A percentile compares a stretch with the other conserved stretches of the same genome.
These are phyloP conservation scores for Argyra leucocephala DNA, from an alignment of 2,888 invertebrate species.

Conservation along the genomic window DNA sequence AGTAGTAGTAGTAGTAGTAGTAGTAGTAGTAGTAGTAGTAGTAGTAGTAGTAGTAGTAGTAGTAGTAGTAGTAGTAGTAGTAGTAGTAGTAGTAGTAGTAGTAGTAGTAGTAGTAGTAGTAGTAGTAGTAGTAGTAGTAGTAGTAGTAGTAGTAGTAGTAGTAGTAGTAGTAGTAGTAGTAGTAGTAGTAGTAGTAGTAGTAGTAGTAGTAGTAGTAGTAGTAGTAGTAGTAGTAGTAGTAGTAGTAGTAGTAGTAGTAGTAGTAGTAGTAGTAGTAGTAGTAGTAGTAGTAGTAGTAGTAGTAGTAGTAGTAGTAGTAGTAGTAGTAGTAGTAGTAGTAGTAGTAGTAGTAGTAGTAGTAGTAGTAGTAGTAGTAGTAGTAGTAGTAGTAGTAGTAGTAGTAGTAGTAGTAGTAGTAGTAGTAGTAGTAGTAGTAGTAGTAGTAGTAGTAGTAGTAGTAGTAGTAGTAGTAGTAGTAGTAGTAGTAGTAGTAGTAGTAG, in stretches of 20 bases:
- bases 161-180: not conserved
- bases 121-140: no score
- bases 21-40: not conserved
- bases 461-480: constrained; percentile 13
- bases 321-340: no score
- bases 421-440: not conserved
- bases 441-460: constrained; percentile 9
- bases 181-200: not conserved
- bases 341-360: no score
- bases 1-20: constrained; percentile 12
- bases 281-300: not conserved
- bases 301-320: not conserved
- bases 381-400: not conserved
- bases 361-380: not conserved
- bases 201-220: not conserved
- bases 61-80: not conserved
- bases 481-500: constrained; percentile 13
- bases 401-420: not conserved
- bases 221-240: not conserved
- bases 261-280: not conserved
- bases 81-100: no score
- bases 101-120: no score
- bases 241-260: not conserved
- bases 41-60: not conserved
- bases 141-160: no score